Evolutionary conservation across 2,797 vertebrate species (phyloP), one percentile per base, ranked within the genome.

Genomic region (Micropoecilia bifurca): DNA sequence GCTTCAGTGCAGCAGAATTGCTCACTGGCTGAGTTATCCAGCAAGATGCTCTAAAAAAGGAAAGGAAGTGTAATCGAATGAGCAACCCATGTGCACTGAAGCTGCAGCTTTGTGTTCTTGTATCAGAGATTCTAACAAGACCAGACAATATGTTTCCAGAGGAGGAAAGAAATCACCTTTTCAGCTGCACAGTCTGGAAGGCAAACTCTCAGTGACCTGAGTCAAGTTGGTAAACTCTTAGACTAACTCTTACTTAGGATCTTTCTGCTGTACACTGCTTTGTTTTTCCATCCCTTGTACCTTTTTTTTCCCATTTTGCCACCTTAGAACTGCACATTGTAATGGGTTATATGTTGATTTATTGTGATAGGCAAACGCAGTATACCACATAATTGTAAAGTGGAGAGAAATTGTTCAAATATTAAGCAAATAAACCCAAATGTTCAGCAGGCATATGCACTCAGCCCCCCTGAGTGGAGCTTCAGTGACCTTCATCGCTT

Each of bases 91-190:
- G 88, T 89, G 88, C 90, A 85, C 82, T 77, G 86, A 80, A 91
- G 91, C 89, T 88, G 83, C 84, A 79, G 85, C 85, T 69, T 68
- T 84, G 80, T 85, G 66, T 55, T 69, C 16, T 79, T 72, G 85
- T 90, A 88, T 89, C 88, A 76, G 75, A 85, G 88, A 93, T 81
- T 88, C 78, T 94, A 94, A 95, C 92, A 85, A 90, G 93, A 94
- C 90, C 77, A 84, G 92, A 94, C 93, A 93, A 85, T 85, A 55
- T 88, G 89, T 90, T 91, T 85, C 89, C 89, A 33, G 77, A 53
- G 71, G 76, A 77, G 73, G 75, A 72, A 77, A 81, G 82, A 87
- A 90, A 84, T 85, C 83, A 80, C 80, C 87, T 83, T 91, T 90
- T 79, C 84, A 90, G 88, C 82, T 90, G 53, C 76, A 74, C 82